Evolutionary conservation across 2,888 invertebrate species (phyloP), one percentile per base, ranked within the genome.

Genomic region (Diabrotica balteata): DNA sequence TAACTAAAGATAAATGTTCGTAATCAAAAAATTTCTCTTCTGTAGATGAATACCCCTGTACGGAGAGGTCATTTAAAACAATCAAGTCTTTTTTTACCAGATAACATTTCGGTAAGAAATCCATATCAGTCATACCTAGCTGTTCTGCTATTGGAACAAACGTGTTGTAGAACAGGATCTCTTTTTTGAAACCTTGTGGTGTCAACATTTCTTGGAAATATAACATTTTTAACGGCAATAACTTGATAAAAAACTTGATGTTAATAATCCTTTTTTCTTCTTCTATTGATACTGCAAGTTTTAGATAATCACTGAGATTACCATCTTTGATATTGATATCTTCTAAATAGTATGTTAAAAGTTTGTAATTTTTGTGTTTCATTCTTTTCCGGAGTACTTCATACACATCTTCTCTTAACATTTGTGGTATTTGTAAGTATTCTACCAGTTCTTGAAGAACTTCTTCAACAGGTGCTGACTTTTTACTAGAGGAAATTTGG

Each of bases 371-470:
- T 11, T 57, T 44, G n/a, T 45, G 43, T 8, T 44, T 8, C 4
- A 57, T 17, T 11, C 45, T 45, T 11, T 57, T 57, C 11, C 44
- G 44, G 1, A 57, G 17, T 8, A 57, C 17, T 10, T 11, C 32
- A 17, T 57, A 57, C 6, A 44, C 45, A 45, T 57, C 57, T 57
- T 57, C 57, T 17, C 57, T 45, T 57, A 57, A 57, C 7, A 57
- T 46, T 11, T 7, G 7, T 11, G 57, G 57, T 45, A 45, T 11
- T 9, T 46, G 45, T 17, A 57, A 11, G 45, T 57, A 57, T 57
- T 57, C 45, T 44, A 57, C 44, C 7, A 57, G 17, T 17, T 57
- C 57, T 45, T 46, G 32, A 5, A 32, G 4, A 2, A 32, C 4
- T 32, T 32, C 32, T 32, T 32, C 2, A 32, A 4, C 5, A 32